Evolutionary conservation across 2,797 vertebrate genomes (phyloP).

Genomic region (Tapera naevia): DNA sequence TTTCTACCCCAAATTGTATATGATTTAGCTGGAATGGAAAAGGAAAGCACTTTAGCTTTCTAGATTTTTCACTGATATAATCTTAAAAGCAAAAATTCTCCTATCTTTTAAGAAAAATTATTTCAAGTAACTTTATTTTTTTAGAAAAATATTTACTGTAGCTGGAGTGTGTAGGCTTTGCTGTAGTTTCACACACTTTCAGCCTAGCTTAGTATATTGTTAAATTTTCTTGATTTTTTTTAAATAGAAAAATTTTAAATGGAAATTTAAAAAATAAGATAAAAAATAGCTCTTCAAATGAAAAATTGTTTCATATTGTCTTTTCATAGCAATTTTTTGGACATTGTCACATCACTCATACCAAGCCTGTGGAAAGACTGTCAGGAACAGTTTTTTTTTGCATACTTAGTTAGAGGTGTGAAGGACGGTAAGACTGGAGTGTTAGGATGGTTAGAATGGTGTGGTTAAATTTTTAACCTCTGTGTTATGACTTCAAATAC

Average conservation of each 20-base stretch:
- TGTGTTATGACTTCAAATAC: background rate
- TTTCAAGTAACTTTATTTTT: background rate
- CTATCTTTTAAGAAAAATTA: background rate
- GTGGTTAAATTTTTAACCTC: background rate
- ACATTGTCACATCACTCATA: background rate
- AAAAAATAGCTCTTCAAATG: background rate
- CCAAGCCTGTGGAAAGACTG: background rate
- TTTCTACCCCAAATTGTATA: background rate
- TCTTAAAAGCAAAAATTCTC: background rate
- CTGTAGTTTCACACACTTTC: background rate
- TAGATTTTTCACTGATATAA: background rate
- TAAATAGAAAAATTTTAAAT: background rate
- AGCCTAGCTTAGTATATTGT: background rate
- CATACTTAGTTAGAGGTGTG: background rate
- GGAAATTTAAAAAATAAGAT: background rate
- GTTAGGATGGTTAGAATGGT: background rate
- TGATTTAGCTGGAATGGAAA: conserved; percentile 26
- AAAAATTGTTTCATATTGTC: background rate
- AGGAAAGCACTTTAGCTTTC: background rate
- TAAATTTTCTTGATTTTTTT: background rate
- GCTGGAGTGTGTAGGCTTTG: background rate
- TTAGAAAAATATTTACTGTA: background rate
- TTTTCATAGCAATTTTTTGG: background rate
- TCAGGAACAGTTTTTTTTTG: background rate
- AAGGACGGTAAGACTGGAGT: background rate